Evolutionary conservation across 2,113 vertebrate species (phyloP).

Genomic region (human (Homo sapiens)): GRCh38 chr2:131440001-131440500

Average conservation of each 20-base stretch:
- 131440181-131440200: not conserved
- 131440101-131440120: not conserved
- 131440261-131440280: not conserved
- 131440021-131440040: too few species aligned
- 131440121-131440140: not conserved
- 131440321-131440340: not conserved
- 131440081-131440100: not conserved
- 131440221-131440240: not conserved
- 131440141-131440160: not conserved
- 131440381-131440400: not conserved
- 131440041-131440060: not conserved
- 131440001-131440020: too few species aligned
- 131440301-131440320: not conserved
- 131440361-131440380: not conserved
- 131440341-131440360: not conserved
- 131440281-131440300: not conserved
- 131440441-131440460: not conserved
- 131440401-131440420: not conserved
- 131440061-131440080: not conserved
- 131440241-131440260: not conserved
- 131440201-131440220: not conserved
- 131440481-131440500: not conserved
- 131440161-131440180: not conserved
- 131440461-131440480: not conserved
- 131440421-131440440: not conserved